Conservation (phyloP, 2,113 vertebrate genomes). For the Ctenodactylus gundi region DNA sequence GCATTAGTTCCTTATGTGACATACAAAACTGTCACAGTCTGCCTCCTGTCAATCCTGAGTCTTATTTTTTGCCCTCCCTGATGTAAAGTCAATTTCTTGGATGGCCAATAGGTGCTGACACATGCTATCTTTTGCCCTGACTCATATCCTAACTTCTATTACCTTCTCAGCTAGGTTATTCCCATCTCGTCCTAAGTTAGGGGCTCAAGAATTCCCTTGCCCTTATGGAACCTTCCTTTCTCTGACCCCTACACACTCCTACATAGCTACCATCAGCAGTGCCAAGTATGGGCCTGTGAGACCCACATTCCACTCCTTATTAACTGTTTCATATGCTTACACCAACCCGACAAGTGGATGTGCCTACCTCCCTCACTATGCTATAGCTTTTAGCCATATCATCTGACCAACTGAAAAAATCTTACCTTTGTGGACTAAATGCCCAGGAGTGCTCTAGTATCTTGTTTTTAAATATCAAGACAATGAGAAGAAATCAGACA, state of each 20-base stretch:
- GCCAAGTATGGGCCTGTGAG: no score
- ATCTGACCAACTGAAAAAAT: background rate
- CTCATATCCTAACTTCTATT: background rate
- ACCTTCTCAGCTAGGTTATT: background rate
- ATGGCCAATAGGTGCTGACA: background rate
- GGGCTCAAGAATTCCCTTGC: background rate
- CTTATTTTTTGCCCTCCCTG: background rate
- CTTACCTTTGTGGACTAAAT: no score
- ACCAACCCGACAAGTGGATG: no score
- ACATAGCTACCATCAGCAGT: background rate
- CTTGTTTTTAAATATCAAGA: background rate
- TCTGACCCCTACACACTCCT: background rate
- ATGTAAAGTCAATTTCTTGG: background rate
- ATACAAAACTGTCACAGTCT: background rate
- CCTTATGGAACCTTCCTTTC: background rate
- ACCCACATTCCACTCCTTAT: background rate
- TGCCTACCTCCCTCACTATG: background rate
- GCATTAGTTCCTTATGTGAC: background rate
- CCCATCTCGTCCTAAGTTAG: background rate
- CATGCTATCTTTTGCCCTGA: background rate
- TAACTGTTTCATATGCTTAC: background rate
- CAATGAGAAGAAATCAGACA: background rate
- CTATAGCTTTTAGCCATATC: background rate
- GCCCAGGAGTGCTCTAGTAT: background rate
- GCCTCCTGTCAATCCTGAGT: background rate